These are phyloP conservation scores for Drosophila histrio DNA, from an alignment of 2,888 invertebrate species.

Conservation along the genomic window DNA sequence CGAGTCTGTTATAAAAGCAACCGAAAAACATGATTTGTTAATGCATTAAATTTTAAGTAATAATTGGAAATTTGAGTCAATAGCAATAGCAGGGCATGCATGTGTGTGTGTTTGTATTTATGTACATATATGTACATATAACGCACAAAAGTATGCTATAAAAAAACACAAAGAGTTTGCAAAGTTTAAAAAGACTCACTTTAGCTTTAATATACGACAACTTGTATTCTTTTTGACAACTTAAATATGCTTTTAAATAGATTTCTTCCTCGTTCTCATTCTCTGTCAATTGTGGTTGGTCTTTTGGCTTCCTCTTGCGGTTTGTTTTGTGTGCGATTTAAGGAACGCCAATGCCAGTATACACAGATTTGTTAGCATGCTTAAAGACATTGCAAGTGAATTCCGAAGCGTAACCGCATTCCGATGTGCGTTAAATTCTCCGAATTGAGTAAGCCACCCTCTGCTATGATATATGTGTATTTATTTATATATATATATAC, in stretches of 20 bases:
- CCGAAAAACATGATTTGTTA: slow-evolving; percentile 35
- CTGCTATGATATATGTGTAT: slow-evolving; percentile 1
- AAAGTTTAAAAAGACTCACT: not conserved
- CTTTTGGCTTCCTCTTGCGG: not conserved
- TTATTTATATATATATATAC: not conserved
- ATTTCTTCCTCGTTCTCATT: not conserved
- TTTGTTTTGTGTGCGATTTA: not conserved
- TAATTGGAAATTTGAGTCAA: slow-evolving; percentile 44
- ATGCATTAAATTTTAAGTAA: slow-evolving; percentile 55
- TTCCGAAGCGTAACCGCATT: slow-evolving; percentile 46
- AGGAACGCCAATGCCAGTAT: slow-evolving; percentile 14
- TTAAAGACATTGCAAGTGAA: slow-evolving; percentile 20
- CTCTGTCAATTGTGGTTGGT: slow-evolving; percentile 1
- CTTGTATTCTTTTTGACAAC: slow-evolving; percentile 5
- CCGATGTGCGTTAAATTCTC: slow-evolving; percentile 30
- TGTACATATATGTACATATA: slow-evolving; percentile 14
- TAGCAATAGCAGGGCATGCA: slow-evolving; percentile 4
- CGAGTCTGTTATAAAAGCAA: not conserved
- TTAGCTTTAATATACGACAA: not conserved
- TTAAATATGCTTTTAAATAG: slow-evolving; percentile 5
- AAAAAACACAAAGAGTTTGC: not conserved
- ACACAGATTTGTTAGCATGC: slow-evolving; percentile 36
- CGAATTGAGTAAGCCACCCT: slow-evolving; percentile 18
- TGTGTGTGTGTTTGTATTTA: not conserved
- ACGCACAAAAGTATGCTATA: slow-evolving; percentile 10